phyloP scores from a whole-genome alignment of 23 tunicate species.

The Oikopleura albicans region DNA sequence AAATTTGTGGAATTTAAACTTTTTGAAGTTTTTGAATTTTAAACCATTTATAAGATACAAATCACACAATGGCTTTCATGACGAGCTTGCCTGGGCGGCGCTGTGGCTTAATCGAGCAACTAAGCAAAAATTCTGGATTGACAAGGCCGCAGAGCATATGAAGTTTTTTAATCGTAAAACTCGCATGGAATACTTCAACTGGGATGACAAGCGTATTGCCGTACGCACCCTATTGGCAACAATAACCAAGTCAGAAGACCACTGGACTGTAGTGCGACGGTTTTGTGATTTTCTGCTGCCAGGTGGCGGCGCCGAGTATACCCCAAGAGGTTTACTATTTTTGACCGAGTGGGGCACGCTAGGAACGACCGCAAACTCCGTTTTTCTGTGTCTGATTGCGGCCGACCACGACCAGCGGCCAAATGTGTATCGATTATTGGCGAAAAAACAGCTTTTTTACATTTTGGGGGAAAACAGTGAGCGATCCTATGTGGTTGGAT shows the following conservation, averaged over 20 bases:
- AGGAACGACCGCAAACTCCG: conserved; percentile 41
- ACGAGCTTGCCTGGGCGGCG: conserved; percentile 88
- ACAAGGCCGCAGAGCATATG: conserved; percentile 24
- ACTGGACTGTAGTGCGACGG: not conserved
- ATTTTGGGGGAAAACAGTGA: conserved; percentile 68
- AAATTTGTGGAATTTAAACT: not conserved
- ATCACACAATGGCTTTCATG: conserved; percentile 35
- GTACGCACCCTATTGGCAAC: conserved; percentile 45
- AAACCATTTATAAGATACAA: not conserved
- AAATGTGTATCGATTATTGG: conserved; percentile 33
- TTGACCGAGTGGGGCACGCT: conserved; percentile 33
- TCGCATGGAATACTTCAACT: conserved; percentile 24
- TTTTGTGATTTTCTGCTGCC: conserved; percentile 43
- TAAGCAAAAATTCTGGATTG: conserved; percentile 22
- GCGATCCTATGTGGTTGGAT: conserved; percentile 61
- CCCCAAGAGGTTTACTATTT: conserved; percentile 54
- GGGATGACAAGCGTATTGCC: conserved; percentile 75
- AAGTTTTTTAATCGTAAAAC: conserved; percentile 18
- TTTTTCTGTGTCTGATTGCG: conserved; percentile 46
- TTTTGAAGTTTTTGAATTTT: not conserved
- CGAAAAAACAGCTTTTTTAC: conserved; percentile 48
- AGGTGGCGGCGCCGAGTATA: conserved; percentile 44
- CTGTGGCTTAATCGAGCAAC: conserved; percentile 65
- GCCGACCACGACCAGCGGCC: conserved; percentile 39
- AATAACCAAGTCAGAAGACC: conserved; percentile 42